Base-by-base conservation (phyloP, 2,888 invertebrate genomes). In the Ormyrus thymus region DNA sequence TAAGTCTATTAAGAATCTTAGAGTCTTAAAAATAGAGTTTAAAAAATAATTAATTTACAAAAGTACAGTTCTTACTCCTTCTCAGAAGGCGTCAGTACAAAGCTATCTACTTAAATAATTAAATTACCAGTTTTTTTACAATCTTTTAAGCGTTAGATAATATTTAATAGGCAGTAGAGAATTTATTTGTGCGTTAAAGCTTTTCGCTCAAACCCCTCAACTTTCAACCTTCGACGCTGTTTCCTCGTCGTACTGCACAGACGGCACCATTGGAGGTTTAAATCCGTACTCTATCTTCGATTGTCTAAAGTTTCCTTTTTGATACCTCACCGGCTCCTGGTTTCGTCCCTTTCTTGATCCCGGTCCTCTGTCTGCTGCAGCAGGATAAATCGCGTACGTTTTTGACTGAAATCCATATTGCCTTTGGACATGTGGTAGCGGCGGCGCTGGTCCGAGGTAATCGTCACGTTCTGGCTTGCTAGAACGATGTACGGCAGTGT, bases 231-330 rank as follows among this genome's bases (percentile, higher is more conserved):
- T 88, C 9, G 86, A 85, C 3, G 88, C 89, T 0, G 89, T 88
- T 68, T 95, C 92, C 81, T 95, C 93, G 85, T 95, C 95, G 9
- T 96, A 94, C 87, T 96, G 95, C 6, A 95, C 92, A 0, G 96
- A 96, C 0, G 96, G 96, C 80, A 95, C 92, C 84, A 96, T 88
- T 0, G 96, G 96, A 0, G 96, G 96, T 85, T 94, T 95, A 83
- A 96, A 96, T 0, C 96, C 94, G 84, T 96, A 96, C 83, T 96
- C 96, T 85, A 96, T 92, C 84, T 94, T 93, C 0, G 96, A 91
- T 81, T 93, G 93, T 76, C 93, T 92, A 15, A 94, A 94, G 43
- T 93, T 91, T 75, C 91, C 92, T 43, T 92, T 91, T n/a, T 90
- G 86, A 1, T 64, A 48, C 9, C 73, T 58, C 72, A 84, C 87